phyloP scores from a whole-genome alignment of 2,797 vertebrate genomes.

The Parauchenoglanis ngamensis region DNA sequence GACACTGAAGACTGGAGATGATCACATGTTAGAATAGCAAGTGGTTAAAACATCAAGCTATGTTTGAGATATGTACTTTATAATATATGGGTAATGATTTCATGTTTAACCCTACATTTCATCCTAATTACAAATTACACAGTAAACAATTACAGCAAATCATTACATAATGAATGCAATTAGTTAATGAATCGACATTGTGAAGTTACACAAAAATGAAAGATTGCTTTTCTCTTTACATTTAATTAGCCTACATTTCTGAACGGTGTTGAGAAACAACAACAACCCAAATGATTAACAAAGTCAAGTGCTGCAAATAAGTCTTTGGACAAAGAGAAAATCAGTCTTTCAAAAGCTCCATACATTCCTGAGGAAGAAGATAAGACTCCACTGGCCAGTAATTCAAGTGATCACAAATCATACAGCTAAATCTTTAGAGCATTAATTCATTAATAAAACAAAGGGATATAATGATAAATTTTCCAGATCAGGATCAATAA shows the following conservation, averaged over 20 bases:
- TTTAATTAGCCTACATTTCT: not conserved
- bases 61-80: not conserved
- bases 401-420: not conserved
- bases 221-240: constrained; percentile 53
- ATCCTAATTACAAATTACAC: not conserved
- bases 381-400: constrained; percentile 64
- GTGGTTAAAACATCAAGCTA: constrained; percentile 24
- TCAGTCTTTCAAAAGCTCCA: constrained; percentile 49
- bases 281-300: not conserved
- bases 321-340: constrained; percentile 54
- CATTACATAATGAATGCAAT: not conserved
- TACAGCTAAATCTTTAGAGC: not conserved
- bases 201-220: constrained; percentile 32
- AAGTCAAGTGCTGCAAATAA: not conserved
- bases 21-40: constrained; percentile 14
- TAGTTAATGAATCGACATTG: constrained; percentile 18
- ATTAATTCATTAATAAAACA: not conserved
- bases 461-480: too few species aligned
- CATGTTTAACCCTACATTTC: not conserved
- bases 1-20: constrained; percentile 51
- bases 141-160: not conserved
- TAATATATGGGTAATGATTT: not conserved
- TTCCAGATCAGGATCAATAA: not conserved
- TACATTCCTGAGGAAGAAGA: constrained; percentile 61
- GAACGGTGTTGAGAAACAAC: not conserved